Evolutionary conservation across 2,797 vertebrate genomes (phyloP).

Genomic region (Apodemus agrarius): DNA sequence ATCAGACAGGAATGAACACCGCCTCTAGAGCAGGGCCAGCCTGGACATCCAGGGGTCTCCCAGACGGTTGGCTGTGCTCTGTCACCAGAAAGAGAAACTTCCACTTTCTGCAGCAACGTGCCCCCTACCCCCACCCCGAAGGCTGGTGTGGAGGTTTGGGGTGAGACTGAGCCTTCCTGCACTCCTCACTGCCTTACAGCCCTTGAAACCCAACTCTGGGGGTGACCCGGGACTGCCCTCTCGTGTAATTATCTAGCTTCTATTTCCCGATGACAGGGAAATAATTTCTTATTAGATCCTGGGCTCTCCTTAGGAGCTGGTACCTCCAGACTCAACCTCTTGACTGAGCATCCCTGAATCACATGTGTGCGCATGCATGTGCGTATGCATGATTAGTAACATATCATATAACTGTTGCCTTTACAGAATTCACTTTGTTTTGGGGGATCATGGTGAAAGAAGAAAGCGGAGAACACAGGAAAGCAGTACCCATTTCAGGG

Average conservation of each 20-base stretch:
- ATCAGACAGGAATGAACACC: rapidly evolving
- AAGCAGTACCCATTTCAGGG: not conserved
- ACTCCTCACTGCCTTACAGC: not conserved
- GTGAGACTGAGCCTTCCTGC: not conserved
- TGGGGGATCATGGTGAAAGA: not conserved
- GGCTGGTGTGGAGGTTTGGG: not conserved
- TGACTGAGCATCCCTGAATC: not conserved
- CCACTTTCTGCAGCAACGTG: not conserved
- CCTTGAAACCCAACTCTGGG: not conserved
- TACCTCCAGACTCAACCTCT: not conserved
- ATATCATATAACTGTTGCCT: not conserved
- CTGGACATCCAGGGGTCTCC: not conserved
- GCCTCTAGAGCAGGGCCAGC: not conserved
- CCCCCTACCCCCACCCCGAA: not conserved
- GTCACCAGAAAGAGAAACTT: not conserved
- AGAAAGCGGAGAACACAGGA: not conserved
- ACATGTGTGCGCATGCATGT: not conserved
- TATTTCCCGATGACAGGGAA: not conserved
- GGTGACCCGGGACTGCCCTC: not conserved
- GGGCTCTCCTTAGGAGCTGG: not conserved
- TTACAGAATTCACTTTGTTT: not conserved
- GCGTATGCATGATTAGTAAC: not conserved
- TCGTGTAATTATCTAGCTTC: not conserved
- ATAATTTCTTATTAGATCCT: not conserved
- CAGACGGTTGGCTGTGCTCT: not conserved